Conservation (phyloP, 2,113 vertebrate species). For the Oncorhynchus kisutch region DNA sequence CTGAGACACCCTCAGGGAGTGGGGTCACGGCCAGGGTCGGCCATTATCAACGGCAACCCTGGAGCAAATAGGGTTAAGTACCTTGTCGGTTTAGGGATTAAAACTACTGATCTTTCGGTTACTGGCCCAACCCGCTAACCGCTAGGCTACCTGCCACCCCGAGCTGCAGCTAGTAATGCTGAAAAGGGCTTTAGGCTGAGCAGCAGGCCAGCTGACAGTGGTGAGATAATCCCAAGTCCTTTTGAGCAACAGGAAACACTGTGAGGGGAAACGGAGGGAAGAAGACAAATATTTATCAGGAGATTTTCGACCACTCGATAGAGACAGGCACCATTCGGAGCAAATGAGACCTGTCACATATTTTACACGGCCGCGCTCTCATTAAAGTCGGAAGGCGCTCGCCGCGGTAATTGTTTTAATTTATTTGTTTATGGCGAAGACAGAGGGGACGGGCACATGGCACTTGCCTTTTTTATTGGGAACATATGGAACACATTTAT, state of each 20-base stretch:
- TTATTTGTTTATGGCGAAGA: conserved; percentile 75
- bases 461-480: conserved; percentile 72
- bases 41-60: no score
- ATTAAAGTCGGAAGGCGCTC: conserved; percentile 64
- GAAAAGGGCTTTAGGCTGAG: conserved; percentile 26
- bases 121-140: conserved; percentile 51
- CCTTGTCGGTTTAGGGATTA: no score
- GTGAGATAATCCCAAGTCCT: background rate
- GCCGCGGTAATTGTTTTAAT: conserved; percentile 80
- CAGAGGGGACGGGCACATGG: conserved; percentile 74
- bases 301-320: conserved; percentile 45
- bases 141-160: conserved; percentile 17
- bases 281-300: conserved; percentile 48
- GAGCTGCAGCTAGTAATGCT: conserved; percentile 25
- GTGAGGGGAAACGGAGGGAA: background rate
- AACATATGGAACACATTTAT: conserved; percentile 77
- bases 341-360: conserved; percentile 63
- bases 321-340: conserved; percentile 61
- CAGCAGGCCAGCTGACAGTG: no score
- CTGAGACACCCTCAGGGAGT: no score
- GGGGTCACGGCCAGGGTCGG: no score
- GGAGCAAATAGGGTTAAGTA: no score
- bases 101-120: no score
- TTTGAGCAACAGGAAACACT: conserved; percentile 5
- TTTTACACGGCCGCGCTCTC: conserved; percentile 60